A percentile compares a stretch with the other conserved stretches of the same genome.
phyloP scores from a whole-genome alignment of 2,797 vertebrate genomes.

The Dipus sagitta region DNA sequence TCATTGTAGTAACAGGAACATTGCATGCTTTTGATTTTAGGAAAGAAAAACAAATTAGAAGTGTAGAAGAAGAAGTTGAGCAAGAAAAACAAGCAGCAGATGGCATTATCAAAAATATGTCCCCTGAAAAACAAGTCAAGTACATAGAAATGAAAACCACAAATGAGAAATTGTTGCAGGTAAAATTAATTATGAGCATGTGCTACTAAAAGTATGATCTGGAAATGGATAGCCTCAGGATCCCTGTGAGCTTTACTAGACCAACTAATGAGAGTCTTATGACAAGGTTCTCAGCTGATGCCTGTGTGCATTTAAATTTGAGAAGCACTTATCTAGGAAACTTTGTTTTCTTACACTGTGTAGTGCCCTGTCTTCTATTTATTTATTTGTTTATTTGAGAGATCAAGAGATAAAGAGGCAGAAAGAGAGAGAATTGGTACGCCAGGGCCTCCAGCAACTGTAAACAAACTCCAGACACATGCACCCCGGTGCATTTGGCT shows the following conservation, averaged over 20 bases:
- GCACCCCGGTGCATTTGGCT: too few relatives aligned
- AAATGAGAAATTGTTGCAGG: slow-evolving; percentile 96
- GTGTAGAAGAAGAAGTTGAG: slow-evolving; percentile 92
- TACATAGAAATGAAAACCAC: slow-evolving; percentile 93
- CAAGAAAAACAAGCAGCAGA: slow-evolving; percentile 93
- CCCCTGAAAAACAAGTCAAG: slow-evolving; percentile 92
- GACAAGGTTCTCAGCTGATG: not conserved
- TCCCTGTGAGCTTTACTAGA: not conserved
- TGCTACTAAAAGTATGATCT: not conserved
- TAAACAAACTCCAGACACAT: too few relatives aligned
- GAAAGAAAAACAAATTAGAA: slow-evolving; percentile 93
- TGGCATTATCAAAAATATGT: slow-evolving; percentile 94
- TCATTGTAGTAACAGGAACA: slow-evolving; percentile 15
- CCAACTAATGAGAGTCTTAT: not conserved
- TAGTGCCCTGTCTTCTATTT: not conserved
- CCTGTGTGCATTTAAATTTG: not conserved
- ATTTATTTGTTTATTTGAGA: too few relatives aligned
- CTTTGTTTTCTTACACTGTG: not conserved
- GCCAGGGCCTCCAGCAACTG: too few relatives aligned
- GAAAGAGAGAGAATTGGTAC: too few relatives aligned
- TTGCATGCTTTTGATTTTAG: slow-evolving; percentile 86
- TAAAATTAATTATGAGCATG: slow-evolving; percentile 76
- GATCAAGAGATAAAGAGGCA: too few relatives aligned
- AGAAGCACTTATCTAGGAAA: slow-evolving; percentile 42
- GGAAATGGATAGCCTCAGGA: not conserved